Conservation (phyloP, 2,113 vertebrate species). For the Sminthopsis crassicaudata region DNA sequence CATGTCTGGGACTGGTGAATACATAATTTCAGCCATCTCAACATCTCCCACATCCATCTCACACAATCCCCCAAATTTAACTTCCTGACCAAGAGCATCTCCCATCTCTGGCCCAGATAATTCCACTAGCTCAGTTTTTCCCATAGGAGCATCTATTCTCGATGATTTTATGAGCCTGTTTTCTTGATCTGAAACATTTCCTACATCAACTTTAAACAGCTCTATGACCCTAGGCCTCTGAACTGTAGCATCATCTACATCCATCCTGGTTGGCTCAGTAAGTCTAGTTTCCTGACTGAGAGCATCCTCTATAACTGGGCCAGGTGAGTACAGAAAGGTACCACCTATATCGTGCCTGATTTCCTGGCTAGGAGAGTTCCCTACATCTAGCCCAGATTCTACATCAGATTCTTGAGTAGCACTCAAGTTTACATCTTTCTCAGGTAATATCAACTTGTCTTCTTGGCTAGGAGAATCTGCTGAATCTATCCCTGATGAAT, state of each 20-base stretch:
- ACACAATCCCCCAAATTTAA: not conserved
- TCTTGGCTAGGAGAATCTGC: not conserved
- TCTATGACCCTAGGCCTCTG: not conserved
- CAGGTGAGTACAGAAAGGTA: not conserved
- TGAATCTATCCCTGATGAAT: not conserved
- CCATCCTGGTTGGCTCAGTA: not conserved
- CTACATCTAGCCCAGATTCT: not conserved
- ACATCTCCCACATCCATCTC: not conserved
- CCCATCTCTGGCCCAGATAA: not conserved
- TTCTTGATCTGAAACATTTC: not conserved
- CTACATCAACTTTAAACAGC: not conserved
- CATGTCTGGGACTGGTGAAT: not conserved
- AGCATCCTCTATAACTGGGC: not conserved
- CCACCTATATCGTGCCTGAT: not conserved
- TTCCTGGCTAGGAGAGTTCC: not conserved
- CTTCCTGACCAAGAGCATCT: not conserved
- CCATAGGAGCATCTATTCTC: not conserved
- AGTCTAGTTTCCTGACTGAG: not conserved
- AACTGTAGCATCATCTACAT: not conserved
- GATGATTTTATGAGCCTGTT: not conserved
- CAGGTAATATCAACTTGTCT: not conserved
- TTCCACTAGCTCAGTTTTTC: not conserved
- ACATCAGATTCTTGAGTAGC: not conserved
- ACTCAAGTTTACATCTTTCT: not conserved
- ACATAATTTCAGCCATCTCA: no score